Base-by-base conservation (phyloP, 2,797 vertebrate species). In the Melanotaenia pygmaea region DNA sequence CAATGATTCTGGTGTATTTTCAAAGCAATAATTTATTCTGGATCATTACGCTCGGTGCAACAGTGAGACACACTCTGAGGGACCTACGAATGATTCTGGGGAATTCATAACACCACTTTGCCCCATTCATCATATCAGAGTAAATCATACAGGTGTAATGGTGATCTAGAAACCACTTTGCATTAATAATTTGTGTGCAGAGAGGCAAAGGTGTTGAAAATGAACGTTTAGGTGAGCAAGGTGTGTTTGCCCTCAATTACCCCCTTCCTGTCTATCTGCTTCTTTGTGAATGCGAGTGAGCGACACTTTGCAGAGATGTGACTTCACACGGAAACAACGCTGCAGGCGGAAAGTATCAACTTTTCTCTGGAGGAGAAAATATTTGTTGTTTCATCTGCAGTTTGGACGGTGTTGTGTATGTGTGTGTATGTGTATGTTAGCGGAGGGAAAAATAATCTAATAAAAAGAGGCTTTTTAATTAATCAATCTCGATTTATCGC, bases 161-260 rank as follows among this genome's bases (percentile, higher is more conserved):
- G 59, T 16, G 57, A 75, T 57, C 83, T 50, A 37, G 75, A 73
- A 68, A 58, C 73, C 78, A 81, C 78, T 83, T 75, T 81, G 76
- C 68, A 76, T 79, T 77, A 77, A 77, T 85, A 72, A 77, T 61
- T 26, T 20, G 70, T 79, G 82, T 53, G 64, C 56, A 14, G 3
- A 66, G 56, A 2, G 0, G 57, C 40, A 34, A 24, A 60, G 80
- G 71, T 77, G 51, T 1, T 2, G 34, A 50, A 35, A 47, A 77
- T 30, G 67, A 70, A 54, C 9, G 5, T 3, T n/a, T 3, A 59
- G 82, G 78, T 72, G 71, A 40, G 54, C 3, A 16, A 35, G 61
- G 66, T 54, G 68, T 6, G 50, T 20, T 63, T 76, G 78, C 63
- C 78, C 80, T 79, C 85, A 77, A 64, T 85, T 85, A 83, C 58